Evolutionary conservation across 2,113 vertebrate genomes (phyloP).

Genomic region (Irena cyanogastra): DNA sequence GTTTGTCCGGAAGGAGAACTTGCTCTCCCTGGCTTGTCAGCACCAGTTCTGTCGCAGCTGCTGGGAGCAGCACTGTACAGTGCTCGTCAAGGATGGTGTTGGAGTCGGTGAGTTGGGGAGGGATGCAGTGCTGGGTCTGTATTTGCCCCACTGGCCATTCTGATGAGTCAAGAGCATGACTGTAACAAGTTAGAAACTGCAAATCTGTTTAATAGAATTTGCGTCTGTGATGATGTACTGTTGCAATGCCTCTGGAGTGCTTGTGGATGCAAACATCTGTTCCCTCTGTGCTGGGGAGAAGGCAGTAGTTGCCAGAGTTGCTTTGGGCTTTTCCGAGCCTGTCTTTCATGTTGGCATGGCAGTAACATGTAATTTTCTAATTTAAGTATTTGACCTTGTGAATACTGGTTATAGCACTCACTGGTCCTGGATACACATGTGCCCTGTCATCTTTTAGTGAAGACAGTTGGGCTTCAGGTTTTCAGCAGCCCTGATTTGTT

Average conservation of each 20-base stretch:
- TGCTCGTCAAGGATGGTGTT: conserved; percentile 94
- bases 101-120: conserved; percentile 87
- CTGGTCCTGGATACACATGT: neutral
- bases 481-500: conserved; percentile 9
- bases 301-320: neutral
- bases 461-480: conserved; percentile 9
- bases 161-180: neutral
- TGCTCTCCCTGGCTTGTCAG: conserved; percentile 93
- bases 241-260: neutral
- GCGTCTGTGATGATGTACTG: neutral
- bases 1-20: conserved; percentile 90
- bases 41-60: conserved; percentile 98
- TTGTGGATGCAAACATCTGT: neutral
- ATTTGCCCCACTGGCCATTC: neutral
- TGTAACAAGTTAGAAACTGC: neutral
- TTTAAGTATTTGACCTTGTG: neutral
- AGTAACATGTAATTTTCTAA: neutral
- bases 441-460: neutral
- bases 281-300: neutral
- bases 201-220: neutral
- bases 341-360: neutral
- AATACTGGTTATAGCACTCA: neutral
- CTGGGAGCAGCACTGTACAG: conserved; percentile 98
- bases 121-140: neutral
- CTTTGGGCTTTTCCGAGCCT: neutral